Base-by-base conservation (phyloP, 1,140 invertebrate species). In the Magallana angulata region DNA sequence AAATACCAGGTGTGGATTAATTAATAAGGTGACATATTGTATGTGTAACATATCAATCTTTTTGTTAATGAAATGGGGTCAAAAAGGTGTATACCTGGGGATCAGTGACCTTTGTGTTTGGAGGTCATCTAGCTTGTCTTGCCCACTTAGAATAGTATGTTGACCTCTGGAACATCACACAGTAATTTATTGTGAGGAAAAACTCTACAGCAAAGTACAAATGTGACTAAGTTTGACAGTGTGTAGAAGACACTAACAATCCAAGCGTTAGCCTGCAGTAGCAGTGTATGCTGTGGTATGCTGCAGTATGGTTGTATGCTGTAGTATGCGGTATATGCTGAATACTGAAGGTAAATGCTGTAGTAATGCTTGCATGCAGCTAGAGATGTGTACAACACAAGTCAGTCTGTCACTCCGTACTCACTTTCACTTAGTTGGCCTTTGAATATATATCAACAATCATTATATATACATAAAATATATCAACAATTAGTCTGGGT, bases 201-300 rank as follows among this genome's bases (percentile, higher is more conserved):
- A 71, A 30, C 12, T 3, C 24, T 30, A 71, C 64, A 71, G 68
- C 68, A 71, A 71, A 71, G 36, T 71, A 71, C 9, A 24, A 71
- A 36, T 36, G 36, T 36, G 36, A 36, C 36, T n/a, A 68, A 71
- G 18, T 71, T 71, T 24, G 24, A 71, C 9, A 36, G 18, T 71
- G 24, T 71, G 68, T 30, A 36, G 24, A 8, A 71, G 12, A 30
- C 68, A 30, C 24, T 30, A 71, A 71, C 64, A 71, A 24, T 24
- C 24, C 11, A 71, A 71, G 68, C 68, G 30, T 71, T 71, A 71
- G 68, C 68, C 68, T 30, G 68, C 68, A 71, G 7, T 71, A 71
- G 24, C 36, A 30, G 24, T 24, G n/a, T n/a, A 9, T 18, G 62
- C 16, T n/a, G 18, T 24, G 68, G 68, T 30, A 7, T 7, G 68